Evolutionary conservation across 2,113 vertebrate genomes (phyloP).

Genomic region (Amia ocellicauda): DNA sequence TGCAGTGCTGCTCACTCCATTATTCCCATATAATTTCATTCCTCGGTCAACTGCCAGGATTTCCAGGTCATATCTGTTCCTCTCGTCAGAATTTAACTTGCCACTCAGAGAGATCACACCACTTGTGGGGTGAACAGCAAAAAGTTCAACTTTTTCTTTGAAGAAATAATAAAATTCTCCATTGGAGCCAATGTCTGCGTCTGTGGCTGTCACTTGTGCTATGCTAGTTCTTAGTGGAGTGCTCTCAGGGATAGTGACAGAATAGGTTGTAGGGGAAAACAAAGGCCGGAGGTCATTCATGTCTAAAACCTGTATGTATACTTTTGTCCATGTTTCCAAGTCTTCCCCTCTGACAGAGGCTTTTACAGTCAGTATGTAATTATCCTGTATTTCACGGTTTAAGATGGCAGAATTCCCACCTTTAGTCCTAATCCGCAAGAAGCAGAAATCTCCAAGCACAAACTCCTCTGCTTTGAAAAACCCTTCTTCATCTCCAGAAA

Average conservation of each 20-base stretch:
- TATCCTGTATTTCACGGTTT: conserved; percentile 95
- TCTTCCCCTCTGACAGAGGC: conserved; percentile 88
- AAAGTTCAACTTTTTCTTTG: conserved; percentile 88
- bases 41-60: conserved; percentile 93
- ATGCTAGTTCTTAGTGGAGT: conserved; percentile 94
- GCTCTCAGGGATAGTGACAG: conserved; percentile 89
- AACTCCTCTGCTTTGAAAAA: conserved; percentile 97
- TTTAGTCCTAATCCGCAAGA: conserved; percentile 94
- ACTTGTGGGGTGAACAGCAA: conserved; percentile 92
- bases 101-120: conserved; percentile 91
- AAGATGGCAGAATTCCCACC: conserved; percentile 94
- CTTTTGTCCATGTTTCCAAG: conserved; percentile 93
- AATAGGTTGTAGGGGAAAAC: conserved; percentile 96
- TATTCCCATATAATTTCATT: conserved; percentile 97
- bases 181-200: conserved; percentile 94
- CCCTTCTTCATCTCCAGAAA: conserved; percentile 93
- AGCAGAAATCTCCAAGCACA: conserved; percentile 93
- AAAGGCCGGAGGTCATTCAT: conserved; percentile 98
- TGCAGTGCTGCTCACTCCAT: conserved; percentile 94
- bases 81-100: conserved; percentile 80
- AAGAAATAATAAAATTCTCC: conserved; percentile 99
- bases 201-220: conserved; percentile 95
- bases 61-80: conserved; percentile 85
- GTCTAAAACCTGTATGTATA: conserved; percentile 90
- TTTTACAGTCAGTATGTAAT: conserved; percentile 90